Evolutionary conservation across 2,888 invertebrate species (phyloP), one percentile per base, ranked within the genome.

Genomic region (Cremastobaeus sp.): DNA sequence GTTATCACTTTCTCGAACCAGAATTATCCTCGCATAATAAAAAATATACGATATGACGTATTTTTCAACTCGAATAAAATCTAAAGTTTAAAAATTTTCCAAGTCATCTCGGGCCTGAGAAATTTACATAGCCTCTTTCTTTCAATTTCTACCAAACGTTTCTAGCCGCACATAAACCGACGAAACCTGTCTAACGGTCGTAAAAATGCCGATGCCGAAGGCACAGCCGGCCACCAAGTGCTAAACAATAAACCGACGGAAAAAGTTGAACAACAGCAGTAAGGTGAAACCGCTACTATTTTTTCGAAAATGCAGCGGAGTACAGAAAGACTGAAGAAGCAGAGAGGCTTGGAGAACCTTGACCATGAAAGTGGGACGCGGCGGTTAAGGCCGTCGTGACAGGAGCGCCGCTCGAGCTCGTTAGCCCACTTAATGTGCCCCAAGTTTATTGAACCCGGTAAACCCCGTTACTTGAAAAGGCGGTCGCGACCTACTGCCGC

Each of bases 401-500:
- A 70, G 65, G 71, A 76, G 64, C 66, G 37, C 62, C 65, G 64
- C 74, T 37, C 62, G 45, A 71, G 77, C 84, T 84, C 83, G 82
- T 84, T 86, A 87, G 85, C 87, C 87, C 84, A 87, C 87, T 87
- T 87, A 79, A 25, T 64, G 45, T 35, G 14, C 6, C 73, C 50
- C 72, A 77, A 81, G 86, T 85, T 84, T 85, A 76, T 85, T 85
- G 85, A 84, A 85, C 86, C 77, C 80, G 59, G 62, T 72, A 71
- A 76, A 75, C 79, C 86, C 87, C 87, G 87, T 87, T 87, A 87
- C 76, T 81, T 76, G 45, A 80, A 83, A 87, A 86, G 76, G 84
- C 85, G 86, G 87, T 85, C 87, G 79, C 76, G 87, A 86, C 87
- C 87, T 85, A 87, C 86, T 87, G 77, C 72, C 76, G 77, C 48